Evolutionary conservation across 2,888 invertebrate genomes (phyloP).

Genomic region (Aphodius granarius): DNA sequence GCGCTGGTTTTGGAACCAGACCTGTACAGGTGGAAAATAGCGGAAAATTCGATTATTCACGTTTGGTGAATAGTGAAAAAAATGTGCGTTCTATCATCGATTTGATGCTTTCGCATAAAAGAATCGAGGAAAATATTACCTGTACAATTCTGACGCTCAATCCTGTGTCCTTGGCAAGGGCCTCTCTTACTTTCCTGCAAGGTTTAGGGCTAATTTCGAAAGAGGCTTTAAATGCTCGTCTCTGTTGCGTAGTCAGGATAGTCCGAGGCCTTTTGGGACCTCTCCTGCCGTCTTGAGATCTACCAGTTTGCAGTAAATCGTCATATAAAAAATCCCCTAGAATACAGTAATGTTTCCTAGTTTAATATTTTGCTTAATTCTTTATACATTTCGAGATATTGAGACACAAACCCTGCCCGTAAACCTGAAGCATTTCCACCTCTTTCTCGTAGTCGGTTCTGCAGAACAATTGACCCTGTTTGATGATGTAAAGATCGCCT

Average conservation of each 20-base stretch:
- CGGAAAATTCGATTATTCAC: conserved; percentile 35
- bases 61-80: background rate
- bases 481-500: conserved; percentile 81
- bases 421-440: conserved; percentile 70
- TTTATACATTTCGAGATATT: background rate
- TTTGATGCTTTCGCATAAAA: background rate
- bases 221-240: conserved; percentile 81
- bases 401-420: conserved; percentile 56
- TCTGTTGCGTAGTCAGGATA: conserved; percentile 79
- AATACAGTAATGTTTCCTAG: too few species aligned
- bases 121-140: conserved; percentile 53
- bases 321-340: conserved; percentile 62
- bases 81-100: background rate
- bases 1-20: conserved; percentile 68
- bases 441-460: conserved; percentile 80
- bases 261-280: conserved; percentile 83
- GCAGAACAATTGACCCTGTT: conserved; percentile 77
- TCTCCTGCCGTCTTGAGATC: conserved; percentile 65
- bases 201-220: conserved; percentile 86
- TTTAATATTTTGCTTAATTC: too few species aligned
- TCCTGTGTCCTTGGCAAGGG: conserved; percentile 82
- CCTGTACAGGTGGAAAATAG: conserved; percentile 50
- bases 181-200: conserved; percentile 79
- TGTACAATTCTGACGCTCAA: conserved; percentile 83
- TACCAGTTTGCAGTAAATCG: conserved; percentile 60